These are phyloP conservation scores for Hippasteria phrygiana DNA, from an alignment of 53 echinoderm and acorn worm genomes.

Conservation along the genomic window DNA sequence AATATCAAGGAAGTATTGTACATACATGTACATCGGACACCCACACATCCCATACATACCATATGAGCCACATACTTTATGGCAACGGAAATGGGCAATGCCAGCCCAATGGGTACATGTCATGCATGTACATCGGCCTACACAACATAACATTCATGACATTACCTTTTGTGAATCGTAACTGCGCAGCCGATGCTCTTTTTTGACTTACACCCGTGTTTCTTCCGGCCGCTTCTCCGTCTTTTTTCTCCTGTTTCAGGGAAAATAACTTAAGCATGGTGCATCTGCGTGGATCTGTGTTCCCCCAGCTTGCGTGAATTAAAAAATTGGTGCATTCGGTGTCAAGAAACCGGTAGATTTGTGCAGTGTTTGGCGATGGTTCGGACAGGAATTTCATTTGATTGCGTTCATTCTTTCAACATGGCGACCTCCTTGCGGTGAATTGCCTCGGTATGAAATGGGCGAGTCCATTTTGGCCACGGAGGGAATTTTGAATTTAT, in stretches of 20 bases:
- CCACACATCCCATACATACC: no score
- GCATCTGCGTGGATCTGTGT: conserved; percentile 41
- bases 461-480: conserved; percentile 23
- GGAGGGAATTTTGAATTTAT: conserved; percentile 9
- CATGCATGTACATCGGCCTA: background rate
- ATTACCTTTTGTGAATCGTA: conserved; percentile 94
- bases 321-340: background rate
- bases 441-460: conserved; percentile 46
- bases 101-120: no score
- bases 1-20: no score
- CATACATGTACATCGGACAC: no score
- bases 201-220: conserved; percentile 72
- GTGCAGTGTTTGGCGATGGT: background rate
- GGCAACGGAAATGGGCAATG: no score
- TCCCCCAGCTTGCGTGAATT: background rate
- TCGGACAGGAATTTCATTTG: conserved; percentile 9
- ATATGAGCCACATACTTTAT: no score
- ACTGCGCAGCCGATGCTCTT: conserved; percentile 89
- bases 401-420: conserved; percentile 17
- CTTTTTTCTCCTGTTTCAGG: conserved; percentile 93
- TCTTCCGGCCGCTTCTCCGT: conserved; percentile 78
- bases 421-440: conserved; percentile 57
- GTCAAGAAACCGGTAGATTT: background rate
- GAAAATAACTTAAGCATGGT: conserved; percentile 97
- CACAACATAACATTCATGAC: background rate